These are phyloP conservation scores for Poeciliopsis paucimaculata DNA, from an alignment of 2,797 vertebrate genomes.

Conservation along the genomic window DNA sequence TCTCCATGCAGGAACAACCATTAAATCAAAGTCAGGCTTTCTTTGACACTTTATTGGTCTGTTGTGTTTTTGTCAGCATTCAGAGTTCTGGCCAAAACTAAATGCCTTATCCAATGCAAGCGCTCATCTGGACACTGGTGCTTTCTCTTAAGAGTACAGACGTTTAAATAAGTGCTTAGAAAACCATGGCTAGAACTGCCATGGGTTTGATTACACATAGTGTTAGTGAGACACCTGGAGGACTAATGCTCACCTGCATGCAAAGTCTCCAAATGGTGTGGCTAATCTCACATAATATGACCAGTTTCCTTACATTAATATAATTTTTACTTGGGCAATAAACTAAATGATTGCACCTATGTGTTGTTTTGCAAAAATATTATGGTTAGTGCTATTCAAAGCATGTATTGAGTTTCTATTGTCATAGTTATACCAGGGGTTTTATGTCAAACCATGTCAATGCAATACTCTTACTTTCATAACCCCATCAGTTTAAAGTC, in stretches of 20 bases:
- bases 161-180: background rate
- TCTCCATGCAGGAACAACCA: too few relatives aligned
- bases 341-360: background rate
- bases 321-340: background rate
- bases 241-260: constrained; percentile 3
- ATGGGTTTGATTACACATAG: background rate
- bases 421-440: background rate
- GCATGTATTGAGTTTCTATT: background rate
- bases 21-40: background rate
- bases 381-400: background rate
- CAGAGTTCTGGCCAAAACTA: background rate
- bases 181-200: background rate
- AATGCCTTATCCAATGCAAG: background rate
- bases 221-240: constrained; percentile 30
- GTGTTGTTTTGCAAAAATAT: background rate
- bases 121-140: background rate
- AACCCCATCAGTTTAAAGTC: background rate
- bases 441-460: background rate
- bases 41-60: background rate
- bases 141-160: background rate
- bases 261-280: background rate
- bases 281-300: background rate
- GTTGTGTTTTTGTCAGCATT: background rate
- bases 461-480: background rate
- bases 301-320: background rate